Conservation (phyloP, 2,113 vertebrate species). For the Nanorana parkeri region DNA sequence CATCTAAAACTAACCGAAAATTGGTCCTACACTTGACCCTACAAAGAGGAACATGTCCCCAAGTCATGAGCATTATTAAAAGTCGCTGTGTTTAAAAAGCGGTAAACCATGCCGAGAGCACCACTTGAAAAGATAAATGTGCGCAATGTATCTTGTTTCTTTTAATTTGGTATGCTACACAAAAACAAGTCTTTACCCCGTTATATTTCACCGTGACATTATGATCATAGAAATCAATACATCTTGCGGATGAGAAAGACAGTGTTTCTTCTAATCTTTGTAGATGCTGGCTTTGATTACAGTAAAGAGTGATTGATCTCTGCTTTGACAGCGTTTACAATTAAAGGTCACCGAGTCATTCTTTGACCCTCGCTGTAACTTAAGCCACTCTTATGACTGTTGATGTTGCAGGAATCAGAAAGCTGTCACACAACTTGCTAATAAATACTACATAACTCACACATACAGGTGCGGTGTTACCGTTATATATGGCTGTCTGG, state of each 20-base stretch:
- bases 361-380: conserved; percentile 45
- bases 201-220: conserved; percentile 57
- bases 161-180: conserved; percentile 49
- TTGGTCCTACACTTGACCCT: too few relatives aligned
- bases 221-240: conserved; percentile 54
- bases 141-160: conserved; percentile 5
- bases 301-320: conserved; percentile 51
- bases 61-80: neutral
- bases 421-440: conserved; percentile 50
- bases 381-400: conserved; percentile 35
- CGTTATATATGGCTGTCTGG: conserved; percentile 27
- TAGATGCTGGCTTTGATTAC: conserved; percentile 53
- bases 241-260: conserved; percentile 43
- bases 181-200: conserved; percentile 43
- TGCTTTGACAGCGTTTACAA: conserved; percentile 30
- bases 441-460: conserved; percentile 25
- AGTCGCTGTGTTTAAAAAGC: neutral
- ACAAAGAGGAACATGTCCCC: too few relatives aligned
- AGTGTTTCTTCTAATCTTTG: conserved; percentile 54
- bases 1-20: too few relatives aligned
- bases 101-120: neutral
- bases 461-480: conserved; percentile 6
- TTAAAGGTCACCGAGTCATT: conserved; percentile 44
- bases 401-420: conserved; percentile 46
- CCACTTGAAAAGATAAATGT: conserved; percentile 41